Percentiles rank a stretch among this genome's conserved stretches.
Conservation (phyloP, 37 sponge, comb jelly and placozoan genomes). For the Ephydatia muelleri region DNA sequence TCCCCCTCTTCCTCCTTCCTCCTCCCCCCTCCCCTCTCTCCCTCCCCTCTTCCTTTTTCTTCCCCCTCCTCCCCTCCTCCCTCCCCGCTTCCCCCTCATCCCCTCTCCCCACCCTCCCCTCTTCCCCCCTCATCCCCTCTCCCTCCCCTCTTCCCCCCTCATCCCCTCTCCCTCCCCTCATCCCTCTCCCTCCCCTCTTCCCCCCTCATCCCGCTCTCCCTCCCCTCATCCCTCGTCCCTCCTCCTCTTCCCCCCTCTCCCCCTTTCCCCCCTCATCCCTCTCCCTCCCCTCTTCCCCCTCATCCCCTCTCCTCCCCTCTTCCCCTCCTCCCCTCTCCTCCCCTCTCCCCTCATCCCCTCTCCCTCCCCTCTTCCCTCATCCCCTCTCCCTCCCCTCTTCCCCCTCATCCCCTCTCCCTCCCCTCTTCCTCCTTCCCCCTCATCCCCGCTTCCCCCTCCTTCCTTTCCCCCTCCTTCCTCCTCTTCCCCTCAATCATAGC, state of each 20-base stretch:
- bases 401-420: not conserved
- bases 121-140: too few species aligned
- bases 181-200: too few species aligned
- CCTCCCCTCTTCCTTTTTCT: not conserved
- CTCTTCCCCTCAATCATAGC: constrained; percentile 1
- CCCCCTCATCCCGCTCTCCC: too few species aligned
- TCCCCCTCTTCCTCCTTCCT: not conserved
- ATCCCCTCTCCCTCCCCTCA: too few species aligned
- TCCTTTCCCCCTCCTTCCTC: not conserved
- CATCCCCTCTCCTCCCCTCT: too few species aligned
- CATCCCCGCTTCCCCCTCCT: not conserved
- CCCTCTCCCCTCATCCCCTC: too few species aligned
- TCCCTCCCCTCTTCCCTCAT: not conserved
- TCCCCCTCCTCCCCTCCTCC: not conserved
- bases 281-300: too few species aligned
- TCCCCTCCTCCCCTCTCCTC: too few species aligned
- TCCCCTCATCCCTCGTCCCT: too few species aligned
- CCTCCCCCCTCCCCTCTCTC: not conserved
- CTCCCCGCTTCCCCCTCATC: not conserved
- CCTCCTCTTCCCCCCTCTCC: not conserved
- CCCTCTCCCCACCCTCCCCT: not conserved
- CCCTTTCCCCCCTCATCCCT: too few species aligned
- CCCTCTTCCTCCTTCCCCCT: not conserved
- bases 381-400: not conserved
- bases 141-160: too few species aligned